A percentile compares a stretch with the other conserved stretches of the same genome.
These are phyloP conservation scores for Melitaea cinxia DNA, from an alignment of 1,140 invertebrate genomes.

Conservation along the genomic window DNA sequence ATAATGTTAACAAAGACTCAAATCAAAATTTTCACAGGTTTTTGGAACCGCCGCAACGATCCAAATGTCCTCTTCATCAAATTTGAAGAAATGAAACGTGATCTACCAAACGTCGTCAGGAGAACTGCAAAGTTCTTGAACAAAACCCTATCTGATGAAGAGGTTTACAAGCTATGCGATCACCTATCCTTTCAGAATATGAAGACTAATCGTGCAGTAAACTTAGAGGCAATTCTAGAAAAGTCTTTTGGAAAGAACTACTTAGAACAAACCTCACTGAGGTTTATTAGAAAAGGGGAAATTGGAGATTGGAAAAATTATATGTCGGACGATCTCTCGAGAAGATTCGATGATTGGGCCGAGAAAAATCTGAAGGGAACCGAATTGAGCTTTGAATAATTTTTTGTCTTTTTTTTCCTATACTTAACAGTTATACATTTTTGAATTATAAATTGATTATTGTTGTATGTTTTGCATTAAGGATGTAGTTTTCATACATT, in stretches of 20 bases:
- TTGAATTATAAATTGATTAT: background rate
- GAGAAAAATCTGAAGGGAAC: conserved; percentile 85
- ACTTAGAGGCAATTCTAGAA: conserved; percentile 85
- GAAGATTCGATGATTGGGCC: conserved; percentile 89
- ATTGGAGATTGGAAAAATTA: conserved; percentile 93
- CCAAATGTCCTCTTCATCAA: conserved; percentile 91
- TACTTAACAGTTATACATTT: no score
- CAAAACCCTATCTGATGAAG: conserved; percentile 84
- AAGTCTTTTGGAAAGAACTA: conserved; percentile 77
- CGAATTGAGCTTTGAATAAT: conserved; percentile 84
- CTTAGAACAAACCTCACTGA: conserved; percentile 81
- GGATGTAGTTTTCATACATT: background rate
- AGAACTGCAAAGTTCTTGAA: conserved; percentile 89
- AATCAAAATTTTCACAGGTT: conserved; percentile 50
- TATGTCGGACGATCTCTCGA: conserved; percentile 87
- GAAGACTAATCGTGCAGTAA: conserved; percentile 90
- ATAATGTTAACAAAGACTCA: background rate
- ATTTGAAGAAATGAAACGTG: conserved; percentile 93
- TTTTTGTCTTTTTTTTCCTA: conserved; percentile 6
- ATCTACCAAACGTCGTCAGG: conserved; percentile 84
- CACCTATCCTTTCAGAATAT: conserved; percentile 92
- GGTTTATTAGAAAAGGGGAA: conserved; percentile 91
- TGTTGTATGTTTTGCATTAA: background rate
- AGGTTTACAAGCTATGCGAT: conserved; percentile 85
- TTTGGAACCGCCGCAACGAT: conserved; percentile 88